Base-by-base conservation (phyloP, 2,113 vertebrate genomes). In the Aix galericulata region DNA sequence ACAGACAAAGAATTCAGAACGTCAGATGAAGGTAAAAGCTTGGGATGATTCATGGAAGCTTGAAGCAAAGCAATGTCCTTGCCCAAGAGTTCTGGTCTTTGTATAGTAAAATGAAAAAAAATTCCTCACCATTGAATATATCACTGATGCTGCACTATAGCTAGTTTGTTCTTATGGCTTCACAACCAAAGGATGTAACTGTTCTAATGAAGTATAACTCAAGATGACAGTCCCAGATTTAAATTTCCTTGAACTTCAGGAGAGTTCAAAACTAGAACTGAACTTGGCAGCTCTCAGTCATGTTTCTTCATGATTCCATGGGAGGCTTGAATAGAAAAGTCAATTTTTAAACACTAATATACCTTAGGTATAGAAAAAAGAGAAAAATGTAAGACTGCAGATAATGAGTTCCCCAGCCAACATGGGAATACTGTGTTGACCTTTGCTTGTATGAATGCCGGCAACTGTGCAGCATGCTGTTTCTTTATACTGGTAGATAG, bases 31-130 rank as follows among this genome's bases (percentile, higher is more conserved):
- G 73, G 77, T 88, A 81, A 79, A 93, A 93, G 64, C 82, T 82
- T 62, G 72, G 72, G 75, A 86, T 94, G 85, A 95, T 94, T 95
- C 69, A 88, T 97, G 87, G 56, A 32, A 95, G 71, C 32, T 84
- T 32, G 74, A 79, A 88, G 66, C 40, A 91, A 94, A 95, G 67
- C 60, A 79, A 27, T 69, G 71, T 89, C 85, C 83, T 94, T 89
- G 64, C 40, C 66, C 3, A 10, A 84, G 67, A 82, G 84, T 76
- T 87, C 94, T 94, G 92, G 86, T 91, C 73, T 97, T 92, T 91
- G 87, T 91, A 85, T 9, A 69, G 74, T 32, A 5, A 68, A 80
- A 69, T 17, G 32, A 78, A 26, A 52, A 52, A 76, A 68, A 67
- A 53, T 8, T 46, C n/a, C 13, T 50, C n/a, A 52, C 46, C 17